Evolutionary conservation across 2,113 vertebrate species (phyloP).

Genomic region (Orthonyx spaldingii): DNA sequence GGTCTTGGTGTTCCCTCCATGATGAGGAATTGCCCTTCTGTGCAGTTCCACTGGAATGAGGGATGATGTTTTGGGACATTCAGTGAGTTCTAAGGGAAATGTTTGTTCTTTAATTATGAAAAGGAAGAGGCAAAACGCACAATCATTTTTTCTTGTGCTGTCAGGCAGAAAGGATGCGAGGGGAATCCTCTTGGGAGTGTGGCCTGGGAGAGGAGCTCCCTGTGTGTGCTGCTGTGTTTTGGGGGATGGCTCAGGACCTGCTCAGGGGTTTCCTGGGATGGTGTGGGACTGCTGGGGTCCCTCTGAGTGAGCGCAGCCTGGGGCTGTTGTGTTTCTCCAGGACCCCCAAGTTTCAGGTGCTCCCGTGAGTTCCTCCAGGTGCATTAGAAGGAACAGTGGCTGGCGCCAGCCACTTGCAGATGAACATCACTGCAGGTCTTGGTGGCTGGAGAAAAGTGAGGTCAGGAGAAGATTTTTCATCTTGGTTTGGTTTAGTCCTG

Average conservation of each 20-base stretch:
- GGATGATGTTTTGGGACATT: neutral
- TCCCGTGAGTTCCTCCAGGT: neutral
- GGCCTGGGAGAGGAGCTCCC: neutral
- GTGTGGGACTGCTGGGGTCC: neutral
- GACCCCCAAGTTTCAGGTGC: neutral
- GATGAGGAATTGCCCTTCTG: constrained; percentile 26
- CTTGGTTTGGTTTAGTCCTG: neutral
- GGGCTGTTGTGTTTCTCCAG: neutral
- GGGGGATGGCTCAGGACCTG: neutral
- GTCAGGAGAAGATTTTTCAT: neutral
- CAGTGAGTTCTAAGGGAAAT: neutral
- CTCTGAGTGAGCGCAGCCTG: neutral
- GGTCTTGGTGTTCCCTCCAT: neutral
- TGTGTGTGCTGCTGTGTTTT: neutral
- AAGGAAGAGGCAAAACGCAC: neutral
- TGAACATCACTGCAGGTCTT: neutral
- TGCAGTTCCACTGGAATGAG: neutral
- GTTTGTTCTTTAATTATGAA: neutral
- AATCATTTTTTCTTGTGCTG: neutral
- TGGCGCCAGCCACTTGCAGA: accelerated
- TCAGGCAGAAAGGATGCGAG: neutral
- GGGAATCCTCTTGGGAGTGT: neutral
- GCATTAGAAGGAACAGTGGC: accelerated
- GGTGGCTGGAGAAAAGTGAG: neutral
- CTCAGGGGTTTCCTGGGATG: neutral